Base-by-base conservation (phyloP, 2,113 vertebrate genomes). In the Garra rufa region DNA sequence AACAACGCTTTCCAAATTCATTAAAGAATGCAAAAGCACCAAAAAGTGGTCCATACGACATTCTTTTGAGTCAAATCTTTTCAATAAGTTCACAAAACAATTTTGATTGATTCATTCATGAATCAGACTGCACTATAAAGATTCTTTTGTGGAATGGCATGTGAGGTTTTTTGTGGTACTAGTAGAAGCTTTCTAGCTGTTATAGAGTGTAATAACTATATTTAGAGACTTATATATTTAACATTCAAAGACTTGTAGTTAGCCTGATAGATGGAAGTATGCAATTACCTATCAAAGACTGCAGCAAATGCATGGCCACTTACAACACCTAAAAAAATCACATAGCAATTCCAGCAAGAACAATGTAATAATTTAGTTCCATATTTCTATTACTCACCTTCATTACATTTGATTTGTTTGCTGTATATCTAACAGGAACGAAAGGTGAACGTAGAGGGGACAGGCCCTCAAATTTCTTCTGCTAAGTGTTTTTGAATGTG, bases 401-500 rank as follows among this genome's bases (percentile, higher is more conserved):
- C 19, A 9, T 41, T 69, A 26, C 19, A 1, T 69, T 69, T 41
- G 17, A 70, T 38, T 41, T 77, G 38, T 79, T 44, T 79, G 55
- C 38, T 38, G 9, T 24, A 26, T 28, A 19, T 61, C 76, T 43
- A 26, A 71, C 84, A 87, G 86, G 73, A 87, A 88, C 86, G 80
- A 85, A 43, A 55, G 46, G 43, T 50, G 78, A 76, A 65, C 17
- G 8, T 17, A 2, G 24, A 13, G 17, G 26, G 43, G 14, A 80
- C 17, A 1, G 24, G 57, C 57, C 21, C 55, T 34, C 71, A 77
- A 15, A 82, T 82, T 44, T 81, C 43, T 50, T 84, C 81, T 30
- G 63, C 55, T 61, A 67, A 82, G 44, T 81, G 44, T 82, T 48
- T 80, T 24, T 81, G 89, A 90, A 90, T 88, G 87, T 82, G 87